A percentile compares a stretch with the other conserved stretches of the same genome.
Evolutionary conservation across 1,140 invertebrate species (phyloP).

Genomic region (Aphidius gifuensis): DNA sequence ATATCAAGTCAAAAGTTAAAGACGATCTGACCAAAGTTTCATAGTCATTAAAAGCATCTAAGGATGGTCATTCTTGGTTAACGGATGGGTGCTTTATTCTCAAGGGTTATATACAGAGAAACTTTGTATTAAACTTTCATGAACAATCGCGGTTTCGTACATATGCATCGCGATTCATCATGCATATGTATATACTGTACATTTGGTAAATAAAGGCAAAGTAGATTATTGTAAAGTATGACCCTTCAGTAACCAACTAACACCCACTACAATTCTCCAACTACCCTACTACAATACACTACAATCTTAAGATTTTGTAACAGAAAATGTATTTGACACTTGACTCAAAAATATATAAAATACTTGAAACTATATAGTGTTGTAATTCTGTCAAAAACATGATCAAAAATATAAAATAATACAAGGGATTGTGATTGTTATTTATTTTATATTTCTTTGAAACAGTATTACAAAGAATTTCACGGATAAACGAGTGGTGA

Average conservation of each 20-base stretch:
- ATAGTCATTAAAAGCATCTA: conserved; percentile 28
- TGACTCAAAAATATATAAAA: not conserved
- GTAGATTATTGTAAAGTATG: not conserved
- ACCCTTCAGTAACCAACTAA: too few species aligned
- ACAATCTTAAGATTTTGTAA: too few species aligned
- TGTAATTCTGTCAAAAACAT: too few species aligned
- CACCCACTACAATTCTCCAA: too few species aligned
- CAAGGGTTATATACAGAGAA: conserved; percentile 22
- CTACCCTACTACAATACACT: too few species aligned
- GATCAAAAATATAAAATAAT: too few species aligned
- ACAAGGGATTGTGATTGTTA: too few species aligned
- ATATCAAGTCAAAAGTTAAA: conserved; percentile 16
- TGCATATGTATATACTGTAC: conserved; percentile 21
- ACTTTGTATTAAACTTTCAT: not conserved
- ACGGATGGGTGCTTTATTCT: conserved; percentile 6
- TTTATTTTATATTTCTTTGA: too few species aligned
- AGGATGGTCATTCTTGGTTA: conserved; percentile 32
- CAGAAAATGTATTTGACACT: not conserved
- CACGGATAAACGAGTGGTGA: too few species aligned
- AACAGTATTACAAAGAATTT: too few species aligned
- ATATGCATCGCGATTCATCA: conserved; percentile 22
- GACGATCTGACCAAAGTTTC: conserved; percentile 12
- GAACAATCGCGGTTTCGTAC: too few species aligned
- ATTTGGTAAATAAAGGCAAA: not conserved
- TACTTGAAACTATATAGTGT: too few species aligned